phyloP scores from a whole-genome alignment of 2,888 invertebrate species.

The Blastobasis adustella region DNA sequence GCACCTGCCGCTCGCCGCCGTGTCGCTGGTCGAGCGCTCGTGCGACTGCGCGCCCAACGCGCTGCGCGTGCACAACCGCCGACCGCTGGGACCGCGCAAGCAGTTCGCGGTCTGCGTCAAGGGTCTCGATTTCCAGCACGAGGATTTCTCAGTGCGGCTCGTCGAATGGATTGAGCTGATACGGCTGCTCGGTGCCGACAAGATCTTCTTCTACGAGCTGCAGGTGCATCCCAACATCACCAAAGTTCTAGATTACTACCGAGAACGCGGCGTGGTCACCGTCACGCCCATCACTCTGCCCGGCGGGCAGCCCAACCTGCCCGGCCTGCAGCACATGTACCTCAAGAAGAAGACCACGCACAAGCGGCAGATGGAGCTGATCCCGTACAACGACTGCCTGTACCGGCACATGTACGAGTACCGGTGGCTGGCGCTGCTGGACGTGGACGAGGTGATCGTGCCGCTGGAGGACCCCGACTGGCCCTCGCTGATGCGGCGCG shows the following conservation, averaged over 20 bases:
- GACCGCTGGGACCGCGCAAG: constrained; percentile 76
- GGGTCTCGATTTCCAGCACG: constrained; percentile 93
- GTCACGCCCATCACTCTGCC: constrained; percentile 89
- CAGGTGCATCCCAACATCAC: constrained; percentile 93
- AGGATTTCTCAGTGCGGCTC: constrained; percentile 90
- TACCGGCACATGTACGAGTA: constrained; percentile 94
- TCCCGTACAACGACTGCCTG: constrained; percentile 96
- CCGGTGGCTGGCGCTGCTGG: constrained; percentile 90
- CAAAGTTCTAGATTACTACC: constrained; percentile 83
- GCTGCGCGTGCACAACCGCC: constrained; percentile 86
- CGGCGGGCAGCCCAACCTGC: constrained; percentile 92
- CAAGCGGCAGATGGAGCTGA: constrained; percentile 94
- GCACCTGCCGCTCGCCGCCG: constrained; percentile 85
- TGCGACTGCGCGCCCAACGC: constrained; percentile 92
- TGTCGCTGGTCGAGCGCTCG: constrained; percentile 88
- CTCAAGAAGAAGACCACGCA: constrained; percentile 92
- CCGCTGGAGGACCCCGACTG: constrained; percentile 84
- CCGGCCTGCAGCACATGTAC: constrained; percentile 91
- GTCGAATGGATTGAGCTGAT: constrained; percentile 96
- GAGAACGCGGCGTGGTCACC: constrained; percentile 78
- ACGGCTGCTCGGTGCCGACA: constrained; percentile 89
- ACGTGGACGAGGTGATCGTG: constrained; percentile 96
- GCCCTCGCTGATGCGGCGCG: constrained; percentile 84
- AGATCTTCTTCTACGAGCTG: constrained; percentile 92
- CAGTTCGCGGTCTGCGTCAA: constrained; percentile 95